These are phyloP conservation scores for Eutrigla gurnardus DNA, from an alignment of 2,797 vertebrate species.

Conservation along the genomic window DNA sequence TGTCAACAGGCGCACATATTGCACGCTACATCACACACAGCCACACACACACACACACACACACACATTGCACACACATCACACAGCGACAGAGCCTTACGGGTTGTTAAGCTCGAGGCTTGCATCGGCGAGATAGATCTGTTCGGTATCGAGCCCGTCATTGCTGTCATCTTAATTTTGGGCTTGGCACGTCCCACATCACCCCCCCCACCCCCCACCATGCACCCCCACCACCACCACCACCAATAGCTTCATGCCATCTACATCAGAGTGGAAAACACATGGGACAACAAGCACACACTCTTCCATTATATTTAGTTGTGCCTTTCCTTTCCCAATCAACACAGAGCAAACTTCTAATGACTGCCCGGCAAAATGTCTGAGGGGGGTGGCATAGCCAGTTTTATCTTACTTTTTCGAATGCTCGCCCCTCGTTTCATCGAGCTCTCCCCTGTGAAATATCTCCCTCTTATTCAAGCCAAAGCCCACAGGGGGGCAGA, in stretches of 20 bases:
- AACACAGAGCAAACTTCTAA: slow-evolving; percentile 39
- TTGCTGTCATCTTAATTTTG: slow-evolving; percentile 77
- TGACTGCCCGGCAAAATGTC: slow-evolving; percentile 39
- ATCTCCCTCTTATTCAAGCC: slow-evolving; percentile 70
- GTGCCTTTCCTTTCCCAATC: slow-evolving; percentile 36
- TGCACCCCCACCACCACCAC: slow-evolving; percentile 5
- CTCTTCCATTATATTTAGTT: slow-evolving; percentile 17
- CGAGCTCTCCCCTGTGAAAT: slow-evolving; percentile 74
- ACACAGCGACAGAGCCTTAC: slow-evolving; percentile 36
- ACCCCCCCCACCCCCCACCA: slow-evolving; percentile 4
- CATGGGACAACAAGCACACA: slow-evolving; percentile 48
- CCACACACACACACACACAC: slow-evolving; percentile 21
- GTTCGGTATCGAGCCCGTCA: slow-evolving; percentile 65
- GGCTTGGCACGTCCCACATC: slow-evolving; percentile 50
- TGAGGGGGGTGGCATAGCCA: not conserved
- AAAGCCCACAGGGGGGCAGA: slow-evolving; percentile 70
- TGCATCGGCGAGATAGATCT: slow-evolving; percentile 69
- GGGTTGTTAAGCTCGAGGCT: slow-evolving; percentile 63
- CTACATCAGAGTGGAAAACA: slow-evolving; percentile 62
- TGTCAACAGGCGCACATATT: slow-evolving; percentile 62
- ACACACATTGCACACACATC: slow-evolving; percentile 16
- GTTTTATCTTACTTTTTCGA: slow-evolving; percentile 81
- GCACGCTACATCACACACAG: slow-evolving; percentile 60
- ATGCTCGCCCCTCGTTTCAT: slow-evolving; percentile 70
- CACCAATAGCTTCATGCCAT: slow-evolving; percentile 20